These are phyloP conservation scores for Glyphotaelius pellucidus DNA, from an alignment of 2,888 invertebrate species.

Conservation along the genomic window DNA sequence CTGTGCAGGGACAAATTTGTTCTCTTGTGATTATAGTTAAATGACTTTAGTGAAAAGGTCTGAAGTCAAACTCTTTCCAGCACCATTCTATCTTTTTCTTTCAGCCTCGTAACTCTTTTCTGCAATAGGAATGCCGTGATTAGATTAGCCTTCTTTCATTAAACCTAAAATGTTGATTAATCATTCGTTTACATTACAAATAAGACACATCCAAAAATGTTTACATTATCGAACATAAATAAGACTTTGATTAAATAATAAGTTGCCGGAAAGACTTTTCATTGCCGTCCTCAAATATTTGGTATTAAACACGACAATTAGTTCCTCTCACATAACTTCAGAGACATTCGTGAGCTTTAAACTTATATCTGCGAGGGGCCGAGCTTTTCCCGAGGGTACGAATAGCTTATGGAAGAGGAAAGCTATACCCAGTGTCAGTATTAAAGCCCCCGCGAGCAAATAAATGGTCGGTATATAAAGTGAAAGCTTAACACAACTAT, in stretches of 20 bases:
- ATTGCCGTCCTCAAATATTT: neutral
- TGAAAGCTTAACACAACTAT: conserved; percentile 17
- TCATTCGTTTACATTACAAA: neutral
- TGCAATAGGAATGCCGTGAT: neutral
- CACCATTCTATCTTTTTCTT: neutral
- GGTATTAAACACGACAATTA: neutral
- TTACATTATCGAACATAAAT: neutral
- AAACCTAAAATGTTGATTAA: neutral
- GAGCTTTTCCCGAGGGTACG: neutral
- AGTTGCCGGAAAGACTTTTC: neutral
- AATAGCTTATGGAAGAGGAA: conserved; percentile 4
- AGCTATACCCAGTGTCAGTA: neutral
- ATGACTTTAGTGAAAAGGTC: too few species aligned
- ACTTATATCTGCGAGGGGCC: neutral
- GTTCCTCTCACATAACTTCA: neutral
- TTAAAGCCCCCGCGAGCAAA: conserved; percentile 1
- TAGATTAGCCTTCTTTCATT: neutral
- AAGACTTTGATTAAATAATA: neutral
- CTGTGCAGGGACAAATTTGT: too few species aligned
- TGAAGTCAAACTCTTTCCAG: neutral
- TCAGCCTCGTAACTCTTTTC: too few species aligned
- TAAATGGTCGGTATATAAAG: conserved; percentile 5
- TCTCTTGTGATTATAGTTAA: too few species aligned
- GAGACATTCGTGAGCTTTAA: neutral
- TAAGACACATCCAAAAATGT: neutral